These are phyloP conservation scores for Galerucella nymphaeae DNA, from an alignment of 2,888 invertebrate species.

Conservation along the genomic window DNA sequence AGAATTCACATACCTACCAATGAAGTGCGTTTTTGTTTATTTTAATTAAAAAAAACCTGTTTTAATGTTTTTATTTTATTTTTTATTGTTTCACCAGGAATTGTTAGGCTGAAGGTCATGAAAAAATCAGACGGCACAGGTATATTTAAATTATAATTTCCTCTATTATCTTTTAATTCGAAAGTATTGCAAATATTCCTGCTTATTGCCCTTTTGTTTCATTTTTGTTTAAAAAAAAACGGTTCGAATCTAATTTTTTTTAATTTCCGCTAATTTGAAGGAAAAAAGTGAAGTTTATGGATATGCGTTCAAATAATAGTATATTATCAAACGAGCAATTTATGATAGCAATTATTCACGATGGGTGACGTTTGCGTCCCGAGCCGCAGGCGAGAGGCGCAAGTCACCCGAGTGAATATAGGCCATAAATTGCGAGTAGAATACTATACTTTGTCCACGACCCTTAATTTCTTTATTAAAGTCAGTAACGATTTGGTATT, in stretches of 20 bases:
- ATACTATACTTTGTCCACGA: no score
- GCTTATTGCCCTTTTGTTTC: neutral
- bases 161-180: neutral
- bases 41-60: neutral
- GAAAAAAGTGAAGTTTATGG: neutral
- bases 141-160: slow-evolving; percentile 25
- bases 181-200: neutral
- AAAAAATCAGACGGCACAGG: slow-evolving; percentile 38
- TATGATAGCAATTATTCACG: no score
- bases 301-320: no score
- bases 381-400: no score
- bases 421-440: no score
- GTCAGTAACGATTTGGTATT: no score
- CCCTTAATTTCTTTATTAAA: no score
- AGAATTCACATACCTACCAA: slow-evolving; percentile 13
- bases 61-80: neutral
- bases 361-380: no score
- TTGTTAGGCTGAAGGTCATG: slow-evolving; percentile 36
- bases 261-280: neutral
- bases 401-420: no score
- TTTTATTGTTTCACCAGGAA: slow-evolving; percentile 45
- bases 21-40: slow-evolving; percentile 32
- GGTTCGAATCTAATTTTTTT: neutral
- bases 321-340: no score
- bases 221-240: neutral